These are phyloP conservation scores for Hippocampus zosterae DNA, from an alignment of 2,113 vertebrate genomes.

Conservation along the genomic window DNA sequence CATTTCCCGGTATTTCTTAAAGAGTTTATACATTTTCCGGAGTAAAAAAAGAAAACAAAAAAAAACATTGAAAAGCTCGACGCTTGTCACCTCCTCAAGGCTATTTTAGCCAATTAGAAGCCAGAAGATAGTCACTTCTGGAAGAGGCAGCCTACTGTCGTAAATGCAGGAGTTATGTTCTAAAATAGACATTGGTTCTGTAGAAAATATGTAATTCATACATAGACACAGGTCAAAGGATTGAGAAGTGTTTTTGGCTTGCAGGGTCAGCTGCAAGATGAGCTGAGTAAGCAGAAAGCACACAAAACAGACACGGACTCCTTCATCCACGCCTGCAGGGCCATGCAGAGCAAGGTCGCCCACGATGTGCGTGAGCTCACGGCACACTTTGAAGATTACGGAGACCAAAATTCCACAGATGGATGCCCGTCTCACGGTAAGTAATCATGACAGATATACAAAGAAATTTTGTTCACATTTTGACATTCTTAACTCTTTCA, in stretches of 20 bases:
- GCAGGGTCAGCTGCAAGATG: conserved; percentile 71
- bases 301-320: conserved; percentile 52
- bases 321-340: conserved; percentile 76
- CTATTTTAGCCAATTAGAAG: no score
- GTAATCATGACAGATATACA: conserved; percentile 5
- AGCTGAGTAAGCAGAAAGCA: conserved; percentile 59
- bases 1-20: no score
- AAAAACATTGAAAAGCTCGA: no score
- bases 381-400: conserved; percentile 79
- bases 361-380: conserved; percentile 73
- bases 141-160: no score
- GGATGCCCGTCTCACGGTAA: conserved; percentile 66
- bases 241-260: not conserved
- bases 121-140: no score
- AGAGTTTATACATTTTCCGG: no score
- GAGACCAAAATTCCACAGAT: conserved; percentile 64
- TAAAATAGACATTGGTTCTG: no score
- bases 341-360: conserved; percentile 73
- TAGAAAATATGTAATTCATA: no score
- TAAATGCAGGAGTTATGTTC: no score
- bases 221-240: not conserved
- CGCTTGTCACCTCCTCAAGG: no score
- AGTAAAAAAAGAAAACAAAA: no score
- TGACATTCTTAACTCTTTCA: no score
- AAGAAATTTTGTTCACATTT: not conserved